phyloP scores from a whole-genome alignment of 2,888 invertebrate species.

The Magallana nippona region DNA sequence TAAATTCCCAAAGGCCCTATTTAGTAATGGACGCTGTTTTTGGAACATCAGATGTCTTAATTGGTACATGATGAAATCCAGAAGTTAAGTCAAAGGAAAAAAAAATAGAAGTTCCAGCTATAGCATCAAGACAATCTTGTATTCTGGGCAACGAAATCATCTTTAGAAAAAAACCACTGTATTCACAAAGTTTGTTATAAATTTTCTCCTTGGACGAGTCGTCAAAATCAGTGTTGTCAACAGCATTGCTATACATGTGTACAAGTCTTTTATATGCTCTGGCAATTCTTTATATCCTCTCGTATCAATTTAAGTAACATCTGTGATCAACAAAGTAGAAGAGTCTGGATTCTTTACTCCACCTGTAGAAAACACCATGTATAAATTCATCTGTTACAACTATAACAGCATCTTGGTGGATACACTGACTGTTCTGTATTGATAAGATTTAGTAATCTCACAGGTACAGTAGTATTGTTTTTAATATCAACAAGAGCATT shows the following conservation, averaged over 20 bases:
- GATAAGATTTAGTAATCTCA: conserved; percentile 52
- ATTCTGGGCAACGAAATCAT: conserved; percentile 54
- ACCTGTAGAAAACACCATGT: background rate
- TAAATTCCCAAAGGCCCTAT: conserved; percentile 55
- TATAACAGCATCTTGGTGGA: conserved; percentile 42
- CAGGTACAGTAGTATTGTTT: conserved; percentile 43
- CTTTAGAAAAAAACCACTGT: conserved; percentile 47
- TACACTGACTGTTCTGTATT: background rate
- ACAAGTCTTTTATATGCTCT: conserved; percentile 39
- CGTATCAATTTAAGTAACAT: background rate
- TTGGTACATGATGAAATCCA: conserved; percentile 56
- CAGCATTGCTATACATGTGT: conserved; percentile 23
- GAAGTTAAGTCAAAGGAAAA: conserved; percentile 49
- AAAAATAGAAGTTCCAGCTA: conserved; percentile 49
- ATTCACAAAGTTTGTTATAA: conserved; percentile 31
- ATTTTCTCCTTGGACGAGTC: conserved; percentile 8
- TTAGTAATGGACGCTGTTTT: conserved; percentile 57
- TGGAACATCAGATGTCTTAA: conserved; percentile 45
- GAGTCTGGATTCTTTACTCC: background rate
- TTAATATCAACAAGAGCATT: conserved; percentile 50
- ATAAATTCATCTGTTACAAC: conserved; percentile 2
- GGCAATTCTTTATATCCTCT: conserved; percentile 36
- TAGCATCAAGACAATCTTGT: conserved; percentile 54
- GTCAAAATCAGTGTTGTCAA: background rate
- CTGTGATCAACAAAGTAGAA: background rate